Evolutionary conservation across 2,888 invertebrate genomes (phyloP).

Genomic region (Xestia xanthographa): DNA sequence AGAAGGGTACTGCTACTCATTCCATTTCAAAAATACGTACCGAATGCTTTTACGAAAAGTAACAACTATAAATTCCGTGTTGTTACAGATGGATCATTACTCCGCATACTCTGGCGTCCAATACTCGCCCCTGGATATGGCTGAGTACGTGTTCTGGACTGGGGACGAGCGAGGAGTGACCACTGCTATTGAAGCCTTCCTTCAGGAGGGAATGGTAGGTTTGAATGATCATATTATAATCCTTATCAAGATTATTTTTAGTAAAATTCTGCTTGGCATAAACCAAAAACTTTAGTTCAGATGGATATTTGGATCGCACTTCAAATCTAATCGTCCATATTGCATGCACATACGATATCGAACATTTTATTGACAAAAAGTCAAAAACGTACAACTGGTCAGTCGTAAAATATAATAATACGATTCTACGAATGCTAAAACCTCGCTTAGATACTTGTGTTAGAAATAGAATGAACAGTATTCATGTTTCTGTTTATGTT

Average conservation of each 20-base stretch:
- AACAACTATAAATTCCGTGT: background rate
- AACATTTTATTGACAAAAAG: slow-evolving; percentile 15
- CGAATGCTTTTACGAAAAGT: background rate
- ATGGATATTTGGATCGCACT: background rate
- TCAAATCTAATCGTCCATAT: slow-evolving; percentile 16
- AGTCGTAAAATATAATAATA: slow-evolving; percentile 33
- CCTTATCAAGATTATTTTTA: background rate
- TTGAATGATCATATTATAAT: background rate
- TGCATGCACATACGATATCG: background rate
- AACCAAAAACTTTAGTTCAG: background rate
- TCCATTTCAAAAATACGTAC: background rate
- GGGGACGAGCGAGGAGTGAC: slow-evolving; percentile 95
- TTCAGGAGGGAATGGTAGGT: slow-evolving; percentile 94
- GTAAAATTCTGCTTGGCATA: background rate
- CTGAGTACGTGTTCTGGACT: slow-evolving; percentile 95
- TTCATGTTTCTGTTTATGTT: background rate
- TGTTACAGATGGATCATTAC: slow-evolving; percentile 89
- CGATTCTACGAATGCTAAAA: background rate
- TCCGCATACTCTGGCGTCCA: slow-evolving; percentile 91
- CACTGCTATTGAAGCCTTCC: slow-evolving; percentile 93
- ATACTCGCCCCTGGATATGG: slow-evolving; percentile 95
- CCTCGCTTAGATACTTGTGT: background rate
- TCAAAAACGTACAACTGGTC: background rate
- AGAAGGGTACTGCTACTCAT: background rate
- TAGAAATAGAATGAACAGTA: background rate